A percentile compares a stretch with the other conserved stretches of the same genome.
These are phyloP conservation scores for Mastigias papua DNA, from an alignment of 30 jellyfish, hydroid and myxozoan species.

Conservation along the genomic window DNA sequence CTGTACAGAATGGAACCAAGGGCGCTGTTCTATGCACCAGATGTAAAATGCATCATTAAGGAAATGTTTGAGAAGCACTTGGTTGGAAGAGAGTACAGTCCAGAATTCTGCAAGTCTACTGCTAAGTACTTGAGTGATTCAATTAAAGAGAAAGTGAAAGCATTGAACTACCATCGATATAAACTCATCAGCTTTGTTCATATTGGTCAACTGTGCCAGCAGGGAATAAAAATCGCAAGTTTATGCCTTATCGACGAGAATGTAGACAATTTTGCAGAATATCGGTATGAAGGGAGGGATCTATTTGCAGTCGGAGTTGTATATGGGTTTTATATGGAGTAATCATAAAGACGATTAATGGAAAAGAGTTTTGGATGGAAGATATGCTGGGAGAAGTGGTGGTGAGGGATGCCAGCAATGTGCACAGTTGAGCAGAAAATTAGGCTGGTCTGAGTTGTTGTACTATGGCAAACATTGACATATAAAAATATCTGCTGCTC, in stretches of 20 bases:
- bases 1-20: constrained; percentile 60
- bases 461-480: not conserved
- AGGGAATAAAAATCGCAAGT: constrained; percentile 68
- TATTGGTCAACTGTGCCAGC: constrained; percentile 66
- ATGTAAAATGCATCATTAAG: constrained; percentile 52
- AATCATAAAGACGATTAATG: not conserved
- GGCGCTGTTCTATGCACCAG: constrained; percentile 53
- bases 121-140: constrained; percentile 57
- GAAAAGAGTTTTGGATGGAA: too few species aligned
- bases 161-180: constrained; percentile 47
- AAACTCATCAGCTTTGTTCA: constrained; percentile 63
- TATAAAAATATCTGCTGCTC: not conserved
- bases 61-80: constrained; percentile 44
- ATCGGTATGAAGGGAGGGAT: constrained; percentile 26
- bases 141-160: constrained; percentile 67
- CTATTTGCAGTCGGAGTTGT: constrained; percentile 70
- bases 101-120: constrained; percentile 22
- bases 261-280: constrained; percentile 57
- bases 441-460: not conserved
- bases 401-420: too few species aligned
- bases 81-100: constrained; percentile 29
- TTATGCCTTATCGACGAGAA: constrained; percentile 40
- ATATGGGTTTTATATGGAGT: constrained; percentile 67
- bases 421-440: too few species aligned
- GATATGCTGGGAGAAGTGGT: too few species aligned